Conservation (phyloP, 2,888 invertebrate genomes). For the Cheilosia soror region DNA sequence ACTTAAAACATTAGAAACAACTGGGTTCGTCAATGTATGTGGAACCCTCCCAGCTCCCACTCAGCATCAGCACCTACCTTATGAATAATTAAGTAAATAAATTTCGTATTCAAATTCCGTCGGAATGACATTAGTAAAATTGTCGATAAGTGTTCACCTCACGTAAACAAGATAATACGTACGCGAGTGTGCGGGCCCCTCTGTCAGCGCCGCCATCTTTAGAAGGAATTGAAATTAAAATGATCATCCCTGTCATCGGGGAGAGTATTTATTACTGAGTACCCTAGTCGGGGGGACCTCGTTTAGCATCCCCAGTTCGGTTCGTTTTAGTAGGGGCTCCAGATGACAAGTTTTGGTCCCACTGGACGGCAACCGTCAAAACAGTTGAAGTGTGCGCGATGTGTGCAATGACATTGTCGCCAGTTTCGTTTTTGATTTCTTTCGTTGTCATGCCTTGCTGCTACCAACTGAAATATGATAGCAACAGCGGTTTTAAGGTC, state of each 20-base stretch:
- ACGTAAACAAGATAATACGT: conserved; percentile 29
- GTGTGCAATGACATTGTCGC: conserved; percentile 43
- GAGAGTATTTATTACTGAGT: background rate
- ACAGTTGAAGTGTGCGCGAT: conserved; percentile 19
- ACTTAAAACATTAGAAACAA: conserved; percentile 12
- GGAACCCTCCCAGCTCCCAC: background rate
- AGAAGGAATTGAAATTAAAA: conserved; percentile 49
- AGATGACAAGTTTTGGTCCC: conserved; percentile 6
- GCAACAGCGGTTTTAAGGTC: conserved; percentile 32
- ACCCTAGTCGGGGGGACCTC: background rate
- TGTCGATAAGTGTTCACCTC: conserved; percentile 64
- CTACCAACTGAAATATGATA: conserved; percentile 48
- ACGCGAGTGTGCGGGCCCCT: background rate
- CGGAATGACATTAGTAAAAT: conserved; percentile 63
- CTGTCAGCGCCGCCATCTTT: background rate
- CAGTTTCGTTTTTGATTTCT: conserved; percentile 2
- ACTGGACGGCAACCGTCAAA: conserved; percentile 5
- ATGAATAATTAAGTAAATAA: conserved; percentile 69
- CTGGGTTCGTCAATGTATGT: conserved; percentile 14
- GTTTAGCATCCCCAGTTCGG: background rate
- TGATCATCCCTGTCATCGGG: conserved; percentile 39
- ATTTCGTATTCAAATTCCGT: conserved; percentile 71
- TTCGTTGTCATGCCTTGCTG: conserved; percentile 16
- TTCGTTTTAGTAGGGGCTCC: background rate
- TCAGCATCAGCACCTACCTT: conserved; percentile 16